Conservation (phyloP, 2,797 vertebrate genomes). For the Onychomys arenicola region DNA sequence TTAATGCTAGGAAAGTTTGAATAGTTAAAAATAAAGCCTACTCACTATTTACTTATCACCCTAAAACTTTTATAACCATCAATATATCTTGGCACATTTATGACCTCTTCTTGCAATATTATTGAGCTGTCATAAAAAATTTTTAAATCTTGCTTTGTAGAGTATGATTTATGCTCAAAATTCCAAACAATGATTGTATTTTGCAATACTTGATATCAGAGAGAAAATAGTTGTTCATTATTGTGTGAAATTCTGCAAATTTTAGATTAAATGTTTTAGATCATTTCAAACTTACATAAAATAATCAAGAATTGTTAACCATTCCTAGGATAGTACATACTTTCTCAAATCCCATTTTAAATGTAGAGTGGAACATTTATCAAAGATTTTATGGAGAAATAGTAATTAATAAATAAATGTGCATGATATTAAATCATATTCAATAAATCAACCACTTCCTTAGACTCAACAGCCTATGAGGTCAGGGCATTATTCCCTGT, state of each 20-base stretch:
- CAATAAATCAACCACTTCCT: conserved; percentile 6
- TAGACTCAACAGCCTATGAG: not conserved
- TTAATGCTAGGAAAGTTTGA: conserved; percentile 37
- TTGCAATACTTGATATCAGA: not conserved
- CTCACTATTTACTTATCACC: conserved; percentile 32
- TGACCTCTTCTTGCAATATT: not conserved
- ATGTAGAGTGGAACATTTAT: not conserved
- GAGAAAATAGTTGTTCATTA: not conserved
- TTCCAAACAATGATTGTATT: not conserved
- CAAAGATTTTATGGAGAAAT: not conserved
- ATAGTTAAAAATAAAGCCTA: conserved; percentile 45
- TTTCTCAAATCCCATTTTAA: not conserved
- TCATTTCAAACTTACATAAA: not conserved
- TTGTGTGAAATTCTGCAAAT: not conserved
- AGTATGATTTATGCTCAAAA: conserved; percentile 14
- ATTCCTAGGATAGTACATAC: not conserved
- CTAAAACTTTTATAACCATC: conserved; percentile 19
- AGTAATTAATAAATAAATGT: conserved; percentile 38
- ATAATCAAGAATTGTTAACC: not conserved
- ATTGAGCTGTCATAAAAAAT: conserved; percentile 7
- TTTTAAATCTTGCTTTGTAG: conserved; percentile 10
- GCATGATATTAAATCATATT: conserved; percentile 32
- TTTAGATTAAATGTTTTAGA: not conserved
- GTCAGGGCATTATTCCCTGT: not conserved
- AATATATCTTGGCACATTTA: conserved; percentile 51